Base-by-base conservation (phyloP, 2,888 invertebrate species). In the Lobophora halterata region DNA sequence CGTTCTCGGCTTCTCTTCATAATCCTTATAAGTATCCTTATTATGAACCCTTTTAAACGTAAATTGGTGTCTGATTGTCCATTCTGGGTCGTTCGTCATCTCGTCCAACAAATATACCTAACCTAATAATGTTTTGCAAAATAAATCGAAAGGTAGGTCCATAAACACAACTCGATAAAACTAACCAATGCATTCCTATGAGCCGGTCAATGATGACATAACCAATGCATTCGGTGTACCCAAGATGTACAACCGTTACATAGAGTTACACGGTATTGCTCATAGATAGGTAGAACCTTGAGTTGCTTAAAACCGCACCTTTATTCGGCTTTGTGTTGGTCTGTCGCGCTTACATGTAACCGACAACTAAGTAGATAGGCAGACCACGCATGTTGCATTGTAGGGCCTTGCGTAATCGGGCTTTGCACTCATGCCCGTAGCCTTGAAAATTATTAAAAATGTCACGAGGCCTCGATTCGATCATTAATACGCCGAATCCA, bases 381-480 rank as follows among this genome's bases (percentile, higher is more conserved):
- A 24, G 24, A 36, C 19, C 14, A 4, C 9, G 20, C 9, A 8
- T 12, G 17, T 18, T 12, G 17, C 20, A 16, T 16, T 7, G 11
- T 8, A n/a, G n/a, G n/a, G 5, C 24, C 12, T 43, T 40, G 16
- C 27, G 24, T 28, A 37, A 35, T 12, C n/a, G 26, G 19, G 36
- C 44, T 41, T 43, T 43, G 35, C 29, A 39, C 30, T 25, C 33
- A 32, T 36, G 25, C 20, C 38, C 36, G 24, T 31, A 28, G 49
- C 45, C 47, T 49, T 49, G 45, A 43, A 31, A 20, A 42, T 10
- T n/a, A n/a, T n/a, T 5, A 12, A 19, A 49, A 49, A 49, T 43
- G 37, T 18, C 39, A 30, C 24, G 13, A 9, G 41, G 41, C 33
- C 44, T 39, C 5, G 33, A 38, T 29, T 14, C 9, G 13, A 12